phyloP scores from a whole-genome alignment of 1,140 invertebrate genomes.

The Ceratoteleas bidentatus region DNA sequence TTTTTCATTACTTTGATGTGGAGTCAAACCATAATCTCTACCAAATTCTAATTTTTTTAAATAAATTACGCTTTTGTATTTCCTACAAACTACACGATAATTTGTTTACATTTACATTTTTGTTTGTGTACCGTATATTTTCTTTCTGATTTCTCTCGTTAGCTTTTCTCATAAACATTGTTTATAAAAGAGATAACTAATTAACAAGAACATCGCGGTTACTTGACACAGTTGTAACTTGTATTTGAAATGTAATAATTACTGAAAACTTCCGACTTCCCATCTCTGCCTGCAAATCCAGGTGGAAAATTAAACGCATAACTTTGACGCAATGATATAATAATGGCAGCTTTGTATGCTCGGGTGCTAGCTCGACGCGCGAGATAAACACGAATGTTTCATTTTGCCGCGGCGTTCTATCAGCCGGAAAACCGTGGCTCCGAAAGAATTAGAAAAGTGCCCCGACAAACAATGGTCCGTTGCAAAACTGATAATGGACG shows the following conservation, averaged over 20 bases:
- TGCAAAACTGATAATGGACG: slow-evolving; percentile 39
- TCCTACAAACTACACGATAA: too few relatives aligned
- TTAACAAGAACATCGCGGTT: too few relatives aligned
- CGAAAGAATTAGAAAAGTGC: slow-evolving; percentile 38
- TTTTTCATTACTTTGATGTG: too few relatives aligned
- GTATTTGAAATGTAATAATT: slow-evolving; percentile 4
- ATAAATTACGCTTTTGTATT: too few relatives aligned
- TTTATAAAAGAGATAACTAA: too few relatives aligned
- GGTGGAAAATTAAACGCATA: slow-evolving; percentile 41
- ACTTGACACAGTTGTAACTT: slow-evolving; percentile 10
- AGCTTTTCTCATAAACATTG: too few relatives aligned
- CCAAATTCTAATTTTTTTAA: too few relatives aligned
- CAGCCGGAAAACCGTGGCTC: slow-evolving; percentile 23
- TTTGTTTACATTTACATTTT: too few relatives aligned
- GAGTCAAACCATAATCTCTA: not conserved
- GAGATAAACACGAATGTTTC: slow-evolving; percentile 51
- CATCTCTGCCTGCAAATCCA: slow-evolving; percentile 23
- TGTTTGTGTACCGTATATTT: too few relatives aligned
- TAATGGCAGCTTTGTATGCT: slow-evolving; percentile 27
- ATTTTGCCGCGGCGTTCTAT: slow-evolving; percentile 36
- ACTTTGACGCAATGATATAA: slow-evolving; percentile 39
- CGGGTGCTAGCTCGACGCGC: slow-evolving; percentile 16
- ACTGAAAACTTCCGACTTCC: too few relatives aligned
- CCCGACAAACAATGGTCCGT: slow-evolving; percentile 34
- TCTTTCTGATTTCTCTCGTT: too few relatives aligned